Base-by-base conservation (phyloP, 2,797 vertebrate genomes). In the Philypnodon macrostomus region DNA sequence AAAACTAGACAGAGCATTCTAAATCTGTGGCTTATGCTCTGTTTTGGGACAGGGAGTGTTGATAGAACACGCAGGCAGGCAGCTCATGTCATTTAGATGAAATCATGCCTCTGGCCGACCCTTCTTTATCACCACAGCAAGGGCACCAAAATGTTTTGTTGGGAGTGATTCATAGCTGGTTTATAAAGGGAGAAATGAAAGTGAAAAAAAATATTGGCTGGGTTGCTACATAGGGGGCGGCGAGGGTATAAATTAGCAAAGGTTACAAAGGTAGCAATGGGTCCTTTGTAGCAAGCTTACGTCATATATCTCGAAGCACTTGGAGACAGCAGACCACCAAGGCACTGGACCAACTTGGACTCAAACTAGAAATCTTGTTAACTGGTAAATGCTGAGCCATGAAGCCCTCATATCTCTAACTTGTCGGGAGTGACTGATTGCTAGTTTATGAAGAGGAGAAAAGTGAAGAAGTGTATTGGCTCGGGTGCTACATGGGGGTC, bases 1-100 rank as follows among this genome's bases (percentile, higher is more conserved):
- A 72, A 55, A 52, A 48, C 54, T 26, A 66, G 56, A 64, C 68
- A 58, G 72, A 72, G 31, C 35, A 48, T 72, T 79, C 70, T 75
- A 83, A 85, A 86, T 77, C 63, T 60, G 8, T 4, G 11, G 73
- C 69, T 87, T 78, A 83, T 53, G 46, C 15, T n/a, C 40, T 65
- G 81, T 79, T 86, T 81, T 76, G 79, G 75, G 70, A 68, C 70
- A 59, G 53, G 15, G 32, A 61, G 70, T 54, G 61, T 55, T 68
- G 82, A 86, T 82, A 82, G 77, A 60, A 44, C 39, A 15, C 21
- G 44, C 34, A 13, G 57, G 60, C 61, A 55, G 63, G 73, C 64
- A 47, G 57, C 69, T 60, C 50, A 29, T 50, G 63, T 60, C 47
- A 23, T 31, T 57, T 40, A 55, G 67, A 75, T 75, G 44, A 59